Conservation (phyloP, 2,888 invertebrate species). For the Coecobrya sp. region DNA sequence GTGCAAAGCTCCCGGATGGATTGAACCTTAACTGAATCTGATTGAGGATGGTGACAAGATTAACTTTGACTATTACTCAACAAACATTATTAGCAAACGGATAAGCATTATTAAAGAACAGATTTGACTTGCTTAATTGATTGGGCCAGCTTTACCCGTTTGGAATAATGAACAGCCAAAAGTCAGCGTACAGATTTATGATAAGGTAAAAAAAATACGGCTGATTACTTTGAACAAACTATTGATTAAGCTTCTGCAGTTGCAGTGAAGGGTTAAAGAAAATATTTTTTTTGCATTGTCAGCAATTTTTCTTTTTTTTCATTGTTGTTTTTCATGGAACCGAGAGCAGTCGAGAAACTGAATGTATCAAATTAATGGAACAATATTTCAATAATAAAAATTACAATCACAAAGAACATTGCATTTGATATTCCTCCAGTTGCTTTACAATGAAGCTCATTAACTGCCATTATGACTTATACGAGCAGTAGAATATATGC, state of each 20-base stretch:
- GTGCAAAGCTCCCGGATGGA: conserved; percentile 38
- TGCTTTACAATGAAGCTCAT: conserved; percentile 33
- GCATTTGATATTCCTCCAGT: background rate
- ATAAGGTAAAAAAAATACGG: conserved; percentile 4
- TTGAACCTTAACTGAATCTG: conserved; percentile 1
- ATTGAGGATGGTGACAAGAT: conserved; percentile 28
- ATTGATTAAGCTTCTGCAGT: no score
- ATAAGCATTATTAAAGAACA: conserved; percentile 55
- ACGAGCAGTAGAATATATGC: background rate
- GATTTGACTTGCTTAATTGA: conserved; percentile 69
- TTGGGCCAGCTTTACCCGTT: conserved; percentile 20
- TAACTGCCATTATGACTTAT: background rate
- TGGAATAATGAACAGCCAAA: background rate
- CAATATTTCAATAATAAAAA: background rate
- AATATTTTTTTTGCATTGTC: background rate
- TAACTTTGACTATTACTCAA: conserved; percentile 43
- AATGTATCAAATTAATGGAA: background rate
- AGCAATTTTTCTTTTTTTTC: background rate
- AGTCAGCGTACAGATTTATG: background rate
- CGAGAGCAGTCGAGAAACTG: background rate
- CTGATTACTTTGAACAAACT: background rate
- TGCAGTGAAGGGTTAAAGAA: background rate
- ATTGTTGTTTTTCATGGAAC: background rate
- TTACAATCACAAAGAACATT: background rate
- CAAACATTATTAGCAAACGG: conserved; percentile 63